Percentiles rank a stretch among this genome's conserved stretches.
Evolutionary conservation across 2,888 invertebrate species (phyloP).

Genomic region (Ctenicera cuprea): DNA sequence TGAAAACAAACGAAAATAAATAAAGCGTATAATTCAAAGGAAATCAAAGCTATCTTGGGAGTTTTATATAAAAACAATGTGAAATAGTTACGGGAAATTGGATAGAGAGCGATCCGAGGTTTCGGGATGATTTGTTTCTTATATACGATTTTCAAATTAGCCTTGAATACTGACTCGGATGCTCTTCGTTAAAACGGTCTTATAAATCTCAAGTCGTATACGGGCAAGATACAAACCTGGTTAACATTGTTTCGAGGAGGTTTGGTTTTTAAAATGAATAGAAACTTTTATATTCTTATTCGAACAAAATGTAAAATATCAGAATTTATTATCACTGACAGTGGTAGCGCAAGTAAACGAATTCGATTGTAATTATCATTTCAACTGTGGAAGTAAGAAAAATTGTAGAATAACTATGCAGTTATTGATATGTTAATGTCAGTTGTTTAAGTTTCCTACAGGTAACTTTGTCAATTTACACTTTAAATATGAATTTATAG

Average conservation of each 20-base stretch:
- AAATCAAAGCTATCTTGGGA: conserved; percentile 22
- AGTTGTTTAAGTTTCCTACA: not conserved
- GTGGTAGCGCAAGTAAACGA: not conserved
- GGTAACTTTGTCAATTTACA: not conserved
- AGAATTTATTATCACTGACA: too few relatives aligned
- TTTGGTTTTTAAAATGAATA: too few relatives aligned
- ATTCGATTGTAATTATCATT: not conserved
- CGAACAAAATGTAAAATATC: too few relatives aligned
- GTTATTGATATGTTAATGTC: not conserved
- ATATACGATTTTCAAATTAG: not conserved
- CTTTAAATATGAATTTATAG: not conserved
- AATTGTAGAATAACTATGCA: not conserved
- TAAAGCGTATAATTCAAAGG: conserved; percentile 26
- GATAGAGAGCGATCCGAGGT: not conserved
- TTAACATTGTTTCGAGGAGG: too few relatives aligned
- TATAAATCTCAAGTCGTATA: too few relatives aligned
- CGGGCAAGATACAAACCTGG: too few relatives aligned
- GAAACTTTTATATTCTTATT: too few relatives aligned
- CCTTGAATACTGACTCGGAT: not conserved
- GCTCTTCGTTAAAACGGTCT: too few relatives aligned
- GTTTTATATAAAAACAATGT: conserved; percentile 15
- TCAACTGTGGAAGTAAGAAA: not conserved
- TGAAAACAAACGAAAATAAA: conserved; percentile 28
- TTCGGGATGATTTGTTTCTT: not conserved
- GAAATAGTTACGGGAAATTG: conserved; percentile 15